These are phyloP conservation scores for Lampropteryx suffumata DNA, from an alignment of 2,888 invertebrate genomes.

Conservation along the genomic window DNA sequence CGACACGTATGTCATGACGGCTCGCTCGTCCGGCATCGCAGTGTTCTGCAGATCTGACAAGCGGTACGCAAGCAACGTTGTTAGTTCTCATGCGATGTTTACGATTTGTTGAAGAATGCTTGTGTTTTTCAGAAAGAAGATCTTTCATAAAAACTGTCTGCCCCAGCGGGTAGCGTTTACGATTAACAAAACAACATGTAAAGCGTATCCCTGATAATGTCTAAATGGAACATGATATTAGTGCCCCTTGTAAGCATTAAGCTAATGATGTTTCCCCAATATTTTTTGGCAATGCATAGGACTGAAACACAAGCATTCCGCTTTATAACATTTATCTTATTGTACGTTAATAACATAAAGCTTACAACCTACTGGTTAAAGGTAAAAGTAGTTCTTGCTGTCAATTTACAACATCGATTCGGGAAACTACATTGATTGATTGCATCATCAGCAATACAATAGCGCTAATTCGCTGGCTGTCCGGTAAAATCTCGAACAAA, in stretches of 20 bases:
- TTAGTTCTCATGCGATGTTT: conserved; percentile 74
- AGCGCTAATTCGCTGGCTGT: too few species aligned
- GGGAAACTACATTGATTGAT: conserved; percentile 3
- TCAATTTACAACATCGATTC: conserved; percentile 25
- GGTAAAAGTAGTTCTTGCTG: conserved; percentile 24
- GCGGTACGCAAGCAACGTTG: conserved; percentile 76
- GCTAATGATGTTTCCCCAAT: conserved; percentile 23
- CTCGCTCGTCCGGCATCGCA: conserved; percentile 99
- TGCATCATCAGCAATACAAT: not conserved
- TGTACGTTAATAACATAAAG: conserved; percentile 61
- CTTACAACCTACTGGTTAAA: conserved; percentile 39
- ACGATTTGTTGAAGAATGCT: conserved; percentile 51
- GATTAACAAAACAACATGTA: conserved; percentile 28
- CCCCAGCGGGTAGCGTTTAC: conserved; percentile 18
- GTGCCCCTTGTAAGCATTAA: conserved; percentile 31
- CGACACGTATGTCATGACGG: conserved; percentile 99
- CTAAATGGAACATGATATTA: conserved; percentile 43
- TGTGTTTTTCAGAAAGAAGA: conserved; percentile 35
- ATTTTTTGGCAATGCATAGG: conserved; percentile 17
- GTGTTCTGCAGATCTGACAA: conserved; percentile 97
- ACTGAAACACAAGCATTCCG: conserved; percentile 55
- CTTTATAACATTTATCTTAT: conserved; percentile 45
- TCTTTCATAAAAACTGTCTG: not conserved
- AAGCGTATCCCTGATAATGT: conserved; percentile 38
- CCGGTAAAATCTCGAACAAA: too few species aligned